Base-by-base conservation (phyloP, 2,888 invertebrate genomes). In the Achlya flavicornis region DNA sequence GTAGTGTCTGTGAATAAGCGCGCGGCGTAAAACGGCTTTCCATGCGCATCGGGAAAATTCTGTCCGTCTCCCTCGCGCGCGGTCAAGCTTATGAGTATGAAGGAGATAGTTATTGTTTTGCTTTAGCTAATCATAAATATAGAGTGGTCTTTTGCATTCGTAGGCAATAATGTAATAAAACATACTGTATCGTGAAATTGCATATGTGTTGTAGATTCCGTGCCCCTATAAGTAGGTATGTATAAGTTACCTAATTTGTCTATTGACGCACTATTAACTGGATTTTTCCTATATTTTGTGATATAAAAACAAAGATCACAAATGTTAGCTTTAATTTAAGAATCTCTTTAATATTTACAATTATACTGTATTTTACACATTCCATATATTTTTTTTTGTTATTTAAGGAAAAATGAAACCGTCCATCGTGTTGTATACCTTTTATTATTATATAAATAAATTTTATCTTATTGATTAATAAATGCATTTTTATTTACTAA, bases 401-500 rank as follows among this genome's bases (percentile, higher is more conserved):
- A 2, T 61, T 62, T 76, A 77, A 74, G 72, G n/a, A 62, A 69
- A 78, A 78, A 78, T 75, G 83, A 81, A 81, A 63, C 85, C 87
- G 87, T 86, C 85, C 86, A 76, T 71, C 75, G 12, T 48, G 7
- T 69, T 81, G 77, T 65, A 64, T 74, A 71, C 70, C 63, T 69
- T 63, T 71, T 75, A 77, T 68, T 73, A 78, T 79, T 74, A 67
- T 70, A 79, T 65, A 77, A 74, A 76, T 76, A 85, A 83, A 80
- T 78, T 78, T 75, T 79, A 79, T 70, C 70, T 74, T 78, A 76
- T 66, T 72, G 61, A 74, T 63, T 77, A 77, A 68, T 78, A 84
- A 85, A 86, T 84, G 83, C 82, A 77, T 74, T 41, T 86, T 84
- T 82, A 68, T 69, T 73, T 78, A 63, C 4, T 58, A 57, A 53